Evolutionary conservation across 1,140 invertebrate genomes (phyloP), one percentile per base, ranked within the genome.

Genomic region (Fopius arisanus): DNA sequence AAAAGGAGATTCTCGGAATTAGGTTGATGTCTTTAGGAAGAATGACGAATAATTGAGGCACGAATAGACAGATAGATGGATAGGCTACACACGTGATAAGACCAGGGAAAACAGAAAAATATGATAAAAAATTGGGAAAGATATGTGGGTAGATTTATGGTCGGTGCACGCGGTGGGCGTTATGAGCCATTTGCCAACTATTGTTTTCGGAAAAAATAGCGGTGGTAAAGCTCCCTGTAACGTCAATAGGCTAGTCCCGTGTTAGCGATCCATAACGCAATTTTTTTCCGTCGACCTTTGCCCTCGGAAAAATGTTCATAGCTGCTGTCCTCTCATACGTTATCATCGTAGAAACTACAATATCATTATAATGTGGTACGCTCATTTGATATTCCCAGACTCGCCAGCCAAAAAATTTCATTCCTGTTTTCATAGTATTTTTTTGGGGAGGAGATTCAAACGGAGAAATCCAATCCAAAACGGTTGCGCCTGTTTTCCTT

Each of bases 141-240:
- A 59, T 23, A 59, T 6, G 54, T 59, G 54, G 7, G 19, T 16
- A 28, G 23, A 59, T 59, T 59, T 59, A 59, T 59, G 9, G 19
- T 1, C 14, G 23, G 10, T 12, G 19, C 54, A 59, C 54, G 23
- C 54, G 23, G 54, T 59, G 54, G 43, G 51, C 16, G 48, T 73
- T 73, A 73, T 73, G 51, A 48, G 41, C 72, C 40, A 68, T 73
- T 73, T 65, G 14, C 65, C 66, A 59, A 73, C 72, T 73, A 67
- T 73, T 73, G 72, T 73, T 67, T 68, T 67, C 0, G n/a, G 41
- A 67, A 67, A 73, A 29, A 26, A 59, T 7, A 59, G 4, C 19
- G 54, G 54, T 26, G 54, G 19, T 23, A 28, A 59, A 59, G 23
- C 23, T 26, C 10, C 19, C 23, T 59, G 43, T 51, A 12, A 59